A percentile compares a stretch with the other conserved stretches of the same genome.
phyloP scores from a whole-genome alignment of 2,888 invertebrate genomes.

The Lomographa bimaculata region DNA sequence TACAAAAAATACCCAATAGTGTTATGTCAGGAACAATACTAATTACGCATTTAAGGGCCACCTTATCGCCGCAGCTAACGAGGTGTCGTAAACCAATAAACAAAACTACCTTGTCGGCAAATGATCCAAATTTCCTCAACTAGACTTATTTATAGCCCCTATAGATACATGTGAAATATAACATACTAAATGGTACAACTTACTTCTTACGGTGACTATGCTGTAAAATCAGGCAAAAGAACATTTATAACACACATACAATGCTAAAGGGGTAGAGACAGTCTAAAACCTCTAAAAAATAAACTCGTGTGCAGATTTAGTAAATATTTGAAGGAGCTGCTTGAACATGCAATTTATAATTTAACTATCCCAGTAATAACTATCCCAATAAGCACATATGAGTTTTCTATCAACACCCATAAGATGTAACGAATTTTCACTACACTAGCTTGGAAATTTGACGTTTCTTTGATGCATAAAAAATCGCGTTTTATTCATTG shows the following conservation, averaged over 20 bases:
- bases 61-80: slow-evolving; percentile 73
- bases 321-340: no score
- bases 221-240: slow-evolving; percentile 26
- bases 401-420: no score
- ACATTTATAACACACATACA: slow-evolving; percentile 36
- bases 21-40: slow-evolving; percentile 65
- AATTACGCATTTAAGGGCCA: slow-evolving; percentile 74
- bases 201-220: slow-evolving; percentile 51
- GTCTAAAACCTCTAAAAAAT: no score
- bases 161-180: slow-evolving; percentile 55
- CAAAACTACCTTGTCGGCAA: slow-evolving; percentile 67
- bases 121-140: slow-evolving; percentile 59
- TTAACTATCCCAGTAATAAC: no score
- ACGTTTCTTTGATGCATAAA: no score
- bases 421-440: no score
- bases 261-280: no score
- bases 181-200: slow-evolving; percentile 60
- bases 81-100: slow-evolving; percentile 75
- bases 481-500: no score
- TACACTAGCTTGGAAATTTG: no score
- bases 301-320: no score
- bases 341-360: no score
- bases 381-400: no score
- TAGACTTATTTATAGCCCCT: slow-evolving; percentile 64
- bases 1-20: slow-evolving; percentile 29